A percentile compares a stretch with the other conserved stretches of the same genome.
phyloP scores from a whole-genome alignment of 1,140 invertebrate species.

The Cataglyphis hispanica region DNA sequence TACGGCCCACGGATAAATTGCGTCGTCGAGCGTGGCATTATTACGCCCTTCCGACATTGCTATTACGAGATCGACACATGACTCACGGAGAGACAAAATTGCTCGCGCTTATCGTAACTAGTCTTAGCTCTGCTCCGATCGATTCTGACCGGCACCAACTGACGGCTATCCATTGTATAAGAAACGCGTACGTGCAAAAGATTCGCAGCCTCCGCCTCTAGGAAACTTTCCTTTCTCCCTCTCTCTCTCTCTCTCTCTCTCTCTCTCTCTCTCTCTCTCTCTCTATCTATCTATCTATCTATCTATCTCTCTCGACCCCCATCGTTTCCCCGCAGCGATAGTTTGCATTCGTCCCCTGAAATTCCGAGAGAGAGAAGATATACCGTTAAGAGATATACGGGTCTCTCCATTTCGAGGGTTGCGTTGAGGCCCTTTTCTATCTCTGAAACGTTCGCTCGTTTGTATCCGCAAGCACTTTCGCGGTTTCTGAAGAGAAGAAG shows the following conservation, averaged over 20 bases:
- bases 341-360: slow-evolving; percentile 70
- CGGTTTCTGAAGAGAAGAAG: background rate
- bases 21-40: slow-evolving; percentile 35
- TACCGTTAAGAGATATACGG: slow-evolving; percentile 35
- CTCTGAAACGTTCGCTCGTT: background rate
- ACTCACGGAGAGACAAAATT: slow-evolving; percentile 69
- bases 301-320: slow-evolving; percentile 5
- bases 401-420: background rate
- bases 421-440: too few species aligned
- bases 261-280: background rate
- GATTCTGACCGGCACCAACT: slow-evolving; percentile 30
- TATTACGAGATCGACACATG: slow-evolving; percentile 59
- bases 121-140: slow-evolving; percentile 41
- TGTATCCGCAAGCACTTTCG: slow-evolving; percentile 21
- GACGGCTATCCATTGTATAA: slow-evolving; percentile 42
- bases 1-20: slow-evolving; percentile 26
- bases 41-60: slow-evolving; percentile 41
- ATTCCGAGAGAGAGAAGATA: slow-evolving; percentile 58
- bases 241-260: slow-evolving; percentile 3
- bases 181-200: slow-evolving; percentile 31
- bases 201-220: slow-evolving; percentile 55
- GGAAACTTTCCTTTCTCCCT: slow-evolving; percentile 52
- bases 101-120: slow-evolving; percentile 68
- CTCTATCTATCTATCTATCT: slow-evolving; percentile 35
- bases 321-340: slow-evolving; percentile 36